These are phyloP conservation scores for Tortricodes alternella DNA, from an alignment of 2,888 invertebrate species.

Conservation along the genomic window DNA sequence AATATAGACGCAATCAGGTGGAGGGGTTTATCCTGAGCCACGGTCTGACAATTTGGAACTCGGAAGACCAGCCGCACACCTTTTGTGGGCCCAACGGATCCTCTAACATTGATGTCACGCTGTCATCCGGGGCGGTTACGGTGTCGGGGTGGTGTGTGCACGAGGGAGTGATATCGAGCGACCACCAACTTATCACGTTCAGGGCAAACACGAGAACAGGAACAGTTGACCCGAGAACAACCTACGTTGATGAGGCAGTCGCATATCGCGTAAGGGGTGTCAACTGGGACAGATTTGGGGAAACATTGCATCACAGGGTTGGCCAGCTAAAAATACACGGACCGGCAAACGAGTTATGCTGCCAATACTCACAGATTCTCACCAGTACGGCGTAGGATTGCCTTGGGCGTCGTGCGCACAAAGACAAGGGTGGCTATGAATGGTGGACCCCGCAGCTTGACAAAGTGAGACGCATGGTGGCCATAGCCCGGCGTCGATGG, in stretches of 20 bases:
- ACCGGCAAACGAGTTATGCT: too few species aligned
- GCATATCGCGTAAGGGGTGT: too few species aligned
- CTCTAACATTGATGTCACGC: background rate
- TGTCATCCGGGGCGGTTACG: background rate
- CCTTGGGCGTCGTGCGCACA: background rate
- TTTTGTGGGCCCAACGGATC: background rate
- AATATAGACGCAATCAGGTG: background rate
- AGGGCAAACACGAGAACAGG: too few species aligned
- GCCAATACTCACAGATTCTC: background rate
- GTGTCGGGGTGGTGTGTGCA: too few species aligned
- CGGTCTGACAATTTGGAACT: background rate
- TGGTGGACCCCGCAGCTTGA: background rate
- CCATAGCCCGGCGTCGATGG: background rate
- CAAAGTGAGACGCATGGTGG: accelerated
- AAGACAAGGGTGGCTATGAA: background rate
- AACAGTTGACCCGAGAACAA: too few species aligned
- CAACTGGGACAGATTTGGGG: too few species aligned
- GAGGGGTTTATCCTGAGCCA: background rate
- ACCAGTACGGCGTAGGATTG: background rate
- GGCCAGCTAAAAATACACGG: too few species aligned
- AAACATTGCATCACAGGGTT: too few species aligned
- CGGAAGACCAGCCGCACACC: background rate
- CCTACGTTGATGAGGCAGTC: too few species aligned
- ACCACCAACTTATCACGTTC: too few species aligned
- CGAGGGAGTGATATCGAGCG: too few species aligned